phyloP scores from a whole-genome alignment of 2,797 vertebrate species.

The Alectoris magna region DNA sequence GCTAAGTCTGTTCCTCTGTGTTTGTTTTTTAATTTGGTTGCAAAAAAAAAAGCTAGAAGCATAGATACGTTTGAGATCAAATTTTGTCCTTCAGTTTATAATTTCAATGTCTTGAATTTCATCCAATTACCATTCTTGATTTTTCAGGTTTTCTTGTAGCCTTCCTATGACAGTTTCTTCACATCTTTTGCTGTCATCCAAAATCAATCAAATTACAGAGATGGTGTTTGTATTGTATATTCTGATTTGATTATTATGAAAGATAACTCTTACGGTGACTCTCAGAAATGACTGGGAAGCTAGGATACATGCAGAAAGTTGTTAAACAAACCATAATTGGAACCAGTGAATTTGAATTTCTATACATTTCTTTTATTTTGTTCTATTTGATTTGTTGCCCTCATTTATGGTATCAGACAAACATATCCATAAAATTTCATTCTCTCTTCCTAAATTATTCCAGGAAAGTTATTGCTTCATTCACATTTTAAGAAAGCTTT shows the following conservation, averaged over 20 bases:
- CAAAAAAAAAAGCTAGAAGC: background rate
- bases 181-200: background rate
- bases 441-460: background rate
- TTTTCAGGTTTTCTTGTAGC: slow-evolving; percentile 26
- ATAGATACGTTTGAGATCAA: background rate
- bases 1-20: background rate
- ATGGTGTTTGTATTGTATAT: background rate
- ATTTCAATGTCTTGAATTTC: slow-evolving; percentile 23
- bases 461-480: background rate
- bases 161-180: slow-evolving; percentile 6
- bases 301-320: background rate
- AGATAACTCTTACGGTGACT: background rate
- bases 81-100: slow-evolving; percentile 35
- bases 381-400: background rate
- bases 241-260: slow-evolving; percentile 17
- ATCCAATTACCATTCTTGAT: background rate
- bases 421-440: background rate
- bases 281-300: background rate
- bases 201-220: slow-evolving; percentile 17
- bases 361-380: background rate
- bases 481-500: background rate
- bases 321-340: background rate
- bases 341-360: background rate
- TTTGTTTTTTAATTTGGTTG: background rate
- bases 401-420: background rate